Conservation (phyloP, 2,113 vertebrate genomes). For the Catharus minimus region DNA sequence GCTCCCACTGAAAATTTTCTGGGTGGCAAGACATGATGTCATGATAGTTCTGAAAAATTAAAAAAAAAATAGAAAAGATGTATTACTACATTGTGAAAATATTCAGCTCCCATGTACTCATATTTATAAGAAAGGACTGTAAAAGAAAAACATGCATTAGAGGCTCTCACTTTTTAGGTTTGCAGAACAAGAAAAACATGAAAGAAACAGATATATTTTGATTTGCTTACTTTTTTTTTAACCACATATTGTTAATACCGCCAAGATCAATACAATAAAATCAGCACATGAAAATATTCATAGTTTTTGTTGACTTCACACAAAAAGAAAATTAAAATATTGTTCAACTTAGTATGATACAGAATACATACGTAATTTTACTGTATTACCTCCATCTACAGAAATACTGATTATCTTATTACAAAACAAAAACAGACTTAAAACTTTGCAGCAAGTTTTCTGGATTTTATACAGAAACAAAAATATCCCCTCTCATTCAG, state of each 20-base stretch:
- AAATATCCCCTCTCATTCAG: neutral
- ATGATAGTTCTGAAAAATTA: conserved; percentile 86
- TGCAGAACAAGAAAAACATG: neutral
- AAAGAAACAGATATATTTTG: neutral
- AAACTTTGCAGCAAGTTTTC: neutral
- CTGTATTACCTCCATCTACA: neutral
- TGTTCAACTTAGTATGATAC: neutral
- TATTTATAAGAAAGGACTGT: neutral
- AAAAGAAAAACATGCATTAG: neutral
- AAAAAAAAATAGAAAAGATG: neutral
- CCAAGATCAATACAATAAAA: neutral
- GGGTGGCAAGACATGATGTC: conserved; percentile 89
- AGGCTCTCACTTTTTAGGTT: fast-evolving
- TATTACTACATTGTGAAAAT: neutral
- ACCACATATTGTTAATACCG: neutral
- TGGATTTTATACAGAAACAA: neutral
- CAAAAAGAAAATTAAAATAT: neutral
- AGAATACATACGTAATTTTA: neutral
- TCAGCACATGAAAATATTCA: neutral
- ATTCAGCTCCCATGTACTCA: neutral
- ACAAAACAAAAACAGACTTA: neutral
- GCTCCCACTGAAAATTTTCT: conserved; percentile 88
- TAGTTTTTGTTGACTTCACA: neutral
- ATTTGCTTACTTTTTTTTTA: neutral
- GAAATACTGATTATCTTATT: neutral